Conservation (phyloP, 2,113 vertebrate genomes). For the Rhinopomastus cyanomelas region DNA sequence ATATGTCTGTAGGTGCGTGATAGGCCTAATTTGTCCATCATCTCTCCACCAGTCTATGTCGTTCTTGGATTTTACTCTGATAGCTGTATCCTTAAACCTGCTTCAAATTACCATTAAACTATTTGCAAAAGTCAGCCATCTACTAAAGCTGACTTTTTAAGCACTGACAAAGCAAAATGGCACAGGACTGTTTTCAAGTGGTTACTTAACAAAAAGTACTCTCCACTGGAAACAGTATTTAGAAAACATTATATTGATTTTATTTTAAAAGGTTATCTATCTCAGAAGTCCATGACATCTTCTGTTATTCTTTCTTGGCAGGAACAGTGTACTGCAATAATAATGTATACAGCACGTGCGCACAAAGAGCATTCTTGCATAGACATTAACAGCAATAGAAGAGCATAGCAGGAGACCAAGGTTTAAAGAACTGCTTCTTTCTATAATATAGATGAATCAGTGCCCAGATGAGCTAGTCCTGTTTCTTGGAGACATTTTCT, state of each 20-base stretch:
- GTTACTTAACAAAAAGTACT: background rate
- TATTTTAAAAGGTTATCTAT: background rate
- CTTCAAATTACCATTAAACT: background rate
- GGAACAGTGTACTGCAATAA: background rate
- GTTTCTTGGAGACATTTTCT: background rate
- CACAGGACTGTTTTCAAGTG: background rate
- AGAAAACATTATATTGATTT: background rate
- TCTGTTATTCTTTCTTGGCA: background rate
- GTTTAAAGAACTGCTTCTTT: background rate
- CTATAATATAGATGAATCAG: background rate
- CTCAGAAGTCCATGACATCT: background rate
- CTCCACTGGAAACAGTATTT: background rate
- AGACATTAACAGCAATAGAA: background rate
- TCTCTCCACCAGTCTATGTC: background rate
- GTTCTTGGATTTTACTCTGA: slow-evolving; percentile 3
- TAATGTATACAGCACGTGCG: background rate
- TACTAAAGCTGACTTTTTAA: slow-evolving; percentile 8
- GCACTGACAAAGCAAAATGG: background rate
- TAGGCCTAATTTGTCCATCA: slow-evolving; percentile 64
- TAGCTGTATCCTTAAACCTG: background rate
- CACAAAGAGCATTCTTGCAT: background rate
- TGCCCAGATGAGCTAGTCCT: background rate
- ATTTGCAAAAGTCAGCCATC: background rate
- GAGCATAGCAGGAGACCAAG: background rate
- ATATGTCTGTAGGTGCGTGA: slow-evolving; percentile 69